phyloP scores from a whole-genome alignment of 2,113 vertebrate species.

The Coracopsis vasa region DNA sequence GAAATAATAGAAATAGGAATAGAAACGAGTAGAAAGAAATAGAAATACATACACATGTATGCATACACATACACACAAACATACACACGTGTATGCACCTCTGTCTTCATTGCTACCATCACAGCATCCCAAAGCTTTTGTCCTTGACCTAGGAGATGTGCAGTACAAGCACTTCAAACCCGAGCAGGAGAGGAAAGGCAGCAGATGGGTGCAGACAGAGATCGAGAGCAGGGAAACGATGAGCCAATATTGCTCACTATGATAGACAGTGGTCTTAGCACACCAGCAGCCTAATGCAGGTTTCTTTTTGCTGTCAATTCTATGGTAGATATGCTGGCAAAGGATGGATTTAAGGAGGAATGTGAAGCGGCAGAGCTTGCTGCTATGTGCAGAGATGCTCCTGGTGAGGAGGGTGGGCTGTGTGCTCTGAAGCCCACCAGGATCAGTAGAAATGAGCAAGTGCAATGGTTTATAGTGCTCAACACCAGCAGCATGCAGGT shows the following conservation, averaged over 20 bases:
- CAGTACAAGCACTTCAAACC: background rate
- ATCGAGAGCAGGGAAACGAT: background rate
- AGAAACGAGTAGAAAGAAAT: background rate
- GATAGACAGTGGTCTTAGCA: slow-evolving; percentile 67
- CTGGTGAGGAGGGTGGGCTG: background rate
- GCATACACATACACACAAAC: rapidly evolving
- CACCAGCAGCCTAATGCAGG: slow-evolving; percentile 53
- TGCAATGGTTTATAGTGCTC: rapidly evolving
- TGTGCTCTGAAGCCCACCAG: rapidly evolving
- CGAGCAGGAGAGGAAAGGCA: background rate
- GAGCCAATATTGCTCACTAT: slow-evolving; percentile 60
- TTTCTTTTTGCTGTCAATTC: slow-evolving; percentile 14
- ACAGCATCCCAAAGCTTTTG: background rate
- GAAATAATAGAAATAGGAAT: background rate
- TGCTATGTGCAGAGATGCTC: background rate
- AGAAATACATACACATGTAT: background rate
- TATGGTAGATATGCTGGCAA: background rate
- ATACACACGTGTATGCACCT: rapidly evolving
- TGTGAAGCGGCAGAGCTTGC: background rate
- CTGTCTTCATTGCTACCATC: background rate
- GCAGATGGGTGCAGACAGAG: slow-evolving; percentile 60
- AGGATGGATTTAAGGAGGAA: slow-evolving; percentile 47
- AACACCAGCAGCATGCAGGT: rapidly evolving
- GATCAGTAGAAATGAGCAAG: background rate
- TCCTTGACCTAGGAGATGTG: background rate